Percentiles rank a stretch among this genome's conserved stretches.
Conservation (phyloP, 2,888 invertebrate genomes). For the Monochamus alternatus region DNA sequence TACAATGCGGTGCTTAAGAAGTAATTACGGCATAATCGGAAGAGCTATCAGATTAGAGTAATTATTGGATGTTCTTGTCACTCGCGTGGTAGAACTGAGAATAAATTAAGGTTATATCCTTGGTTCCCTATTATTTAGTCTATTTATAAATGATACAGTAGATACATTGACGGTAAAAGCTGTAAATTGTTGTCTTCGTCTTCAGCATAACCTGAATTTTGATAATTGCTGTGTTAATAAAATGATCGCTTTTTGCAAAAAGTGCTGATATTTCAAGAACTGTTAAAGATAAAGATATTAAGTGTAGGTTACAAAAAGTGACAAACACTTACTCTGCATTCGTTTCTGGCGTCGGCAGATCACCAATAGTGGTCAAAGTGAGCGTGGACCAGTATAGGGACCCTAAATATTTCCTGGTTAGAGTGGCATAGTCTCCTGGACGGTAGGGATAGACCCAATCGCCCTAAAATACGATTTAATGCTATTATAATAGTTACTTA, state of each 20-base stretch:
- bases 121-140: no score
- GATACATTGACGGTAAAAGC: no score
- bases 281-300: no score
- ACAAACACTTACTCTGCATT: slow-evolving; percentile 91
- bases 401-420: slow-evolving; percentile 94
- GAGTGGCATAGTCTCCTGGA: slow-evolving; percentile 90
- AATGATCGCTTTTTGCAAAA: no score
- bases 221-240: no score
- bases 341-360: slow-evolving; percentile 95
- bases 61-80: background rate
- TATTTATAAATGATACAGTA: no score
- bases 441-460: slow-evolving; percentile 93
- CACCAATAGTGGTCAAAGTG: slow-evolving; percentile 96
- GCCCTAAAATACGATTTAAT: slow-evolving; percentile 73
- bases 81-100: no score
- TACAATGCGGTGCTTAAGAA: background rate
- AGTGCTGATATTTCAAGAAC: no score
- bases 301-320: no score
- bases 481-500: background rate
- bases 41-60: background rate
- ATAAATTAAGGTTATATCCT: no score
- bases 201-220: no score
- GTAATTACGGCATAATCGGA: slow-evolving; percentile 6
- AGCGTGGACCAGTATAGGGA: slow-evolving; percentile 98
- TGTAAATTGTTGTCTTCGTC: no score